Percentiles rank a stretch among this genome's conserved stretches.
Conservation (phyloP, 2,113 vertebrate species). For the Sarotherodon lohbergeri region DNA sequence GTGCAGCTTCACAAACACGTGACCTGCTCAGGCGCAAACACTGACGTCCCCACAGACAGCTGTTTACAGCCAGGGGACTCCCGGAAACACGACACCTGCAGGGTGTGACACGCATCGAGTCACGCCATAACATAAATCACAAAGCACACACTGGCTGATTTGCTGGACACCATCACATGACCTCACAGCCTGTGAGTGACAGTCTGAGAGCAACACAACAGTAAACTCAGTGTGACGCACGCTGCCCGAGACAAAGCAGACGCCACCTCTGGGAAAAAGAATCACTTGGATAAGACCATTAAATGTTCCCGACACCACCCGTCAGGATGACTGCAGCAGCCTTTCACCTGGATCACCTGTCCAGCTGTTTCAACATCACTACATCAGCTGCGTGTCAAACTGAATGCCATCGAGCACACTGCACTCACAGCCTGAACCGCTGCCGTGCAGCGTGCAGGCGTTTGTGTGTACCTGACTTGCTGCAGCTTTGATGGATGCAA, state of each 20-base stretch:
- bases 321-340: background rate
- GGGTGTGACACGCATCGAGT: background rate
- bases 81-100: background rate
- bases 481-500: background rate
- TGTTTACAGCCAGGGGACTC: background rate
- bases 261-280: background rate
- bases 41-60: background rate
- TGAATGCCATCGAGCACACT: background rate
- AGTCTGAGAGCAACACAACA: background rate
- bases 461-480: background rate
- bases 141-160: background rate
- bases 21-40: background rate
- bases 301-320: background rate
- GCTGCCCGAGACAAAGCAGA: background rate
- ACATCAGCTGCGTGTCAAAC: accelerated
- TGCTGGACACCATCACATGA: background rate
- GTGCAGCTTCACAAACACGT: background rate
- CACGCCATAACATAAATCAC: background rate
- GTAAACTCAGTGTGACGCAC: background rate
- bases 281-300: background rate
- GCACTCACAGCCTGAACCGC: background rate
- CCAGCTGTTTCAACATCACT: background rate
- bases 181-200: background rate
- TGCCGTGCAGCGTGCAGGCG: background rate
- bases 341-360: background rate